Conservation (phyloP, 2,113 vertebrate species). For the Datnioides undecimradiatus region DNA sequence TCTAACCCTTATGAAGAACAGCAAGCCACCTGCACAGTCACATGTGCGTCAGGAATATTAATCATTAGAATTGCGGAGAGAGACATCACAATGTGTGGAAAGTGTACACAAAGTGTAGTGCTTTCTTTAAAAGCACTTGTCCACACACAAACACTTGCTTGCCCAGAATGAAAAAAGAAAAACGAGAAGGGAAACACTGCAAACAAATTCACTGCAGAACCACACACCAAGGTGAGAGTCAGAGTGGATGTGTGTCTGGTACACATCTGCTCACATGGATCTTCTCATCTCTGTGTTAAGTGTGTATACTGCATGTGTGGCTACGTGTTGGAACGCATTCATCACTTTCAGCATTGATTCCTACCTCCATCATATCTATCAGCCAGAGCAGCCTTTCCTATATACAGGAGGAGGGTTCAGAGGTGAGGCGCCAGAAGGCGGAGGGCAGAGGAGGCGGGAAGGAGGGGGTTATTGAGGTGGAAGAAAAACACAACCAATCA, state of each 20-base stretch:
- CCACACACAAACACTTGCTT: no score
- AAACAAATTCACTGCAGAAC: slow-evolving; percentile 61
- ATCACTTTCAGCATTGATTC: slow-evolving; percentile 62
- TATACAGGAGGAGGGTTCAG: slow-evolving; percentile 25
- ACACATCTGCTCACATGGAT: slow-evolving; percentile 15
- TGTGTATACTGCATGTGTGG: slow-evolving; percentile 20
- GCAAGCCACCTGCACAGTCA: not conserved
- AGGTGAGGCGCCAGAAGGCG: not conserved
- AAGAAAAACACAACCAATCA: slow-evolving; percentile 49
- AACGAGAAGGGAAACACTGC: slow-evolving; percentile 50
- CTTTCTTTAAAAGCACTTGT: not conserved
- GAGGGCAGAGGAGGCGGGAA: no score
- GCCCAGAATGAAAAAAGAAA: not conserved
- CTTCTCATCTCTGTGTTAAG: not conserved
- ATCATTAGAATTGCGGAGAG: not conserved
- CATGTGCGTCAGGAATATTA: not conserved
- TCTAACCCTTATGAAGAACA: not conserved
- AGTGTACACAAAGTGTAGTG: no score
- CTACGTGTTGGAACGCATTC: slow-evolving; percentile 40
- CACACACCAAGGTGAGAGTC: slow-evolving; percentile 11
- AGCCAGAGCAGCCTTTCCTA: slow-evolving; percentile 98
- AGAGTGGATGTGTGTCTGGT: slow-evolving; percentile 1
- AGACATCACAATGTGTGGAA: no score
- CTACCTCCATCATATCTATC: slow-evolving; percentile 99
- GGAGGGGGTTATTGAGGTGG: slow-evolving; percentile 16